Evolutionary conservation across 2,113 vertebrate genomes (phyloP), one percentile per base, ranked within the genome.

Genomic region (Setophaga kirtlandii): DNA sequence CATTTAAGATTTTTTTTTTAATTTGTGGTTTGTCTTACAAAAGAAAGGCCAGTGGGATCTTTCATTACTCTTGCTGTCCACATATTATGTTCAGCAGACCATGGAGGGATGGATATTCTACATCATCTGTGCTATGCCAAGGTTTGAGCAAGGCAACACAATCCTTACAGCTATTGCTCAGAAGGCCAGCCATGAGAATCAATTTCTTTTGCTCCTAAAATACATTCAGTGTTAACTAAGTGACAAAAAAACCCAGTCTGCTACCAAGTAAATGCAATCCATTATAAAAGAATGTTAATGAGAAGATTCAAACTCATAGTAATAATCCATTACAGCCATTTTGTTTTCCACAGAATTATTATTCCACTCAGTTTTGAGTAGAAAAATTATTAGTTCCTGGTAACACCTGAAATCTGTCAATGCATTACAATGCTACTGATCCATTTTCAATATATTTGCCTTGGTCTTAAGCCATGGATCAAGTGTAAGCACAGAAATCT

Each of bases 61-160:
- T 96, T 94, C 91, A 88, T 77, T 96, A 70, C 77, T 92, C 73
- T 91, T 94, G 78, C 68, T 90, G 42, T 62, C 75, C 60, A 88
- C 85, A 67, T 73, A 93, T 70, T 96, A 97, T 94, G 95, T 80
- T 98, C 97, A 96, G 89, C 69, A 95, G 96, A 97, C 83, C 96
- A 63, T 80, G 85, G 53, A 92, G 84, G 81, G 71, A 65, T 95
- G 82, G 77, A 67, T 95, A 91, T 87, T 87, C 96, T 98, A 91
- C 87, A 98, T 98, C 97, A 98, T 94, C 83, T 92, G 69, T 78
- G 82, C 62, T 95, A 87, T 89, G 96, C 98, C 97, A 97, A 52
- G 74, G 69, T 89, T 93, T 96, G 97, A 98, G 97, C 62, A 75
- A 96, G 92, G 71, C 86, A 95, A 95, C 94, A 97, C 49, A 97